Percentiles rank a stretch among this genome's conserved stretches.
Conservation (phyloP, 1,140 invertebrate genomes). For the Melipona quadrifasciata region DNA sequence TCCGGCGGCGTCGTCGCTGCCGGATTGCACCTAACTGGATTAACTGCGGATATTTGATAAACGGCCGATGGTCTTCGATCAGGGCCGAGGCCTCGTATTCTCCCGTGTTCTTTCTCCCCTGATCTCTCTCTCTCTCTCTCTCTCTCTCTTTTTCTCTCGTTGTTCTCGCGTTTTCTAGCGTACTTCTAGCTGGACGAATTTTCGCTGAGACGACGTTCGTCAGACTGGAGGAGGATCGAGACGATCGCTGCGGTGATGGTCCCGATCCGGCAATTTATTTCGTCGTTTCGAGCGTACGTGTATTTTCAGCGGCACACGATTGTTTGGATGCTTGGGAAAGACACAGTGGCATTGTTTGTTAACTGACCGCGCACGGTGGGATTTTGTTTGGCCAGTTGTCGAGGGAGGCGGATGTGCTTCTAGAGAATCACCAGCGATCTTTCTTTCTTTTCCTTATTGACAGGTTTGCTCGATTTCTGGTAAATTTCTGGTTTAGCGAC, state of each 20-base stretch:
- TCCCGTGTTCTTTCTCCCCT: background rate
- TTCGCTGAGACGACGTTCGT: conserved; percentile 3
- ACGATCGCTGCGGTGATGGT: background rate
- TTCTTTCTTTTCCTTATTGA: background rate
- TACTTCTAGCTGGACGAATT: background rate
- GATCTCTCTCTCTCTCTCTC: too few species aligned
- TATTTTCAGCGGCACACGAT: background rate
- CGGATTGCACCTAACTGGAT: conserved; percentile 77
- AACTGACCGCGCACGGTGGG: background rate
- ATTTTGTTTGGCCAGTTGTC: background rate
- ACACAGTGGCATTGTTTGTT: background rate
- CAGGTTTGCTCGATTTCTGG: background rate
- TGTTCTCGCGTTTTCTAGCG: background rate
- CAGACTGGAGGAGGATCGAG: background rate
- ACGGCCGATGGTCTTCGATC: conserved; percentile 66
- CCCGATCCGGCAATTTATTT: background rate
- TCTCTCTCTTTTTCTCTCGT: too few species aligned
- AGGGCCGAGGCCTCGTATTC: conserved; percentile 2
- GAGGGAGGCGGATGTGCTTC: background rate
- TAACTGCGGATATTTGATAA: conserved; percentile 79
- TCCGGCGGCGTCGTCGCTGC: conserved; percentile 57
- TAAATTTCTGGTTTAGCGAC: too few species aligned
- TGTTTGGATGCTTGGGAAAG: background rate
- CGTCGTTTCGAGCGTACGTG: background rate
- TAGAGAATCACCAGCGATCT: background rate